Evolutionary conservation across 2,113 vertebrate species (phyloP).

Genomic region (Boulengeromyrus knoepffleri): DNA sequence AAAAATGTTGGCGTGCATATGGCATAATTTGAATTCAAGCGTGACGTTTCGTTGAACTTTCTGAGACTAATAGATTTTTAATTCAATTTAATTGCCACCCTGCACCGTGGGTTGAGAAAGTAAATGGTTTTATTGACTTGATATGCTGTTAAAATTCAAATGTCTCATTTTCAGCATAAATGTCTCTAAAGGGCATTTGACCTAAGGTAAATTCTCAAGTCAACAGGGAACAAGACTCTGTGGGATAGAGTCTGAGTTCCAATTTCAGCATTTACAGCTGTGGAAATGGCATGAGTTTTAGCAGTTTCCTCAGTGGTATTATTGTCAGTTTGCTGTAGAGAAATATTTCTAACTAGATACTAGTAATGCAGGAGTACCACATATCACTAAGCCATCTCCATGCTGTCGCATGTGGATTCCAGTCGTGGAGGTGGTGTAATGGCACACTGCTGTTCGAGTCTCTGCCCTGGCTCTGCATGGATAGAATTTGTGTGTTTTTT

Average conservation of each 20-base stretch:
- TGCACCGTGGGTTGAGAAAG: constrained; percentile 10
- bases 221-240: constrained; percentile 32
- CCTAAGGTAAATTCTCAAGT: constrained; percentile 12
- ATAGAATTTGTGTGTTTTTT: neutral
- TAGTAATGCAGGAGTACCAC: neutral
- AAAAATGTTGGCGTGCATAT: neutral
- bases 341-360: neutral
- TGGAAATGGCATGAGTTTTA: neutral
- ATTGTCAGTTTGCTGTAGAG: neutral
- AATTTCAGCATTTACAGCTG: neutral
- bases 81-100: constrained; percentile 20
- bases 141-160: constrained; percentile 22
- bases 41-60: constrained; percentile 14
- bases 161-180: constrained; percentile 18
- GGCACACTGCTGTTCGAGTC: neutral
- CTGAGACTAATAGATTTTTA: constrained; percentile 19
- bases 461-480: neutral
- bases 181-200: constrained; percentile 13
- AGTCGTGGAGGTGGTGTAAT: constrained; percentile 27
- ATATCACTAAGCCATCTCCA: constrained; percentile 18
- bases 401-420: constrained; percentile 35
- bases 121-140: constrained; percentile 23
- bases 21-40: constrained; percentile 14
- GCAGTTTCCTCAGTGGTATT: neutral
- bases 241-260: constrained; percentile 33